Base-by-base conservation (phyloP, 1,140 invertebrate genomes). In the Temnothorax nylanderi region DNA sequence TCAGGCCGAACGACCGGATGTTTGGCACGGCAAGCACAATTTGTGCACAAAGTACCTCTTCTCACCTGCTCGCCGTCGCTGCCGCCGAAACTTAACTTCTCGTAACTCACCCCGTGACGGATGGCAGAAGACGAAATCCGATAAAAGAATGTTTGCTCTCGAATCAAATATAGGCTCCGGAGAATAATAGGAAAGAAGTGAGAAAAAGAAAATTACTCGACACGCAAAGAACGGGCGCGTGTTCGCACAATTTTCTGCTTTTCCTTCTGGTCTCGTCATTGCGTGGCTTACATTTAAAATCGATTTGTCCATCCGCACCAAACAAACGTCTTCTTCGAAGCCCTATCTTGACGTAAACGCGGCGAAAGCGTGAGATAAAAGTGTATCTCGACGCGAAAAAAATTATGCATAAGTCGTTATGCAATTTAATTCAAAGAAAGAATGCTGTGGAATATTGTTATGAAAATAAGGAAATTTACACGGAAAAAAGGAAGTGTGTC, bases 41-140 rank as follows among this genome's bases (percentile, higher is more conserved):
- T 67, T n/a, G 13, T 21, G 47, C 34, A 54, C 47, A 56, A 80
- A 69, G 62, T 69, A 69, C 6, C 2, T 65, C 6, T 77, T 44
- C 18, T 80, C 62, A 54, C 47, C 16, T 69, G 8, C 5, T 26
- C 26, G 34, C 34, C 21, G 3, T 58, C 4, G 3, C 18, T 6
- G 8, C 5, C 3, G 41, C 21, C 58, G 75, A 5, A 64, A 49
- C n/a, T 37, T 18, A 34, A 7, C 44, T 64, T 47, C 26, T 49
- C 60, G 3, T 62, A 37, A 44, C 44, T 78, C 26, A 64, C 16
- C 8, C 34, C n/a, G 8, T 54, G 62, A 80, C 41, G 4, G 16
- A 80, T 69, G n/a, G 13, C 7, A 37, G 6, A 49, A 51, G 8
- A 80, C 13, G 26, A 26, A 65, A 37, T 18, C 26, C 32, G 11